These are phyloP conservation scores for Halichondria panicea DNA, from an alignment of 37 sponge, comb jelly and placozoan genomes.

Conservation along the genomic window DNA sequence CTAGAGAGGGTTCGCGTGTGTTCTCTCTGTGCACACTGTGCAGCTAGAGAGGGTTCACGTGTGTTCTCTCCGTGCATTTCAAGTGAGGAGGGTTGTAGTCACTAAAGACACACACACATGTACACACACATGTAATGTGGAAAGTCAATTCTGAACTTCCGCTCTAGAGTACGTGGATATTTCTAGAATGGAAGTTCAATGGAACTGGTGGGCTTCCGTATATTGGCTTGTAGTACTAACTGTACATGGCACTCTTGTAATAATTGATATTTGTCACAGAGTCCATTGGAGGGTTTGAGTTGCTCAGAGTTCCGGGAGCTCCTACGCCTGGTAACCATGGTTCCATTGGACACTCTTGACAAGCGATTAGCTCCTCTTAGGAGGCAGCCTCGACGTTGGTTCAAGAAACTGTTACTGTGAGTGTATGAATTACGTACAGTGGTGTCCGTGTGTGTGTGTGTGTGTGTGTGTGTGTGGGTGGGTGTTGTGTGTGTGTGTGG, in stretches of 20 bases:
- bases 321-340: conserved; percentile 38
- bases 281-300: conserved; percentile 9
- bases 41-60: no score
- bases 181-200: no score
- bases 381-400: conserved; percentile 50
- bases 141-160: background rate
- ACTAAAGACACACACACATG: no score
- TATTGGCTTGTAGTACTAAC: no score
- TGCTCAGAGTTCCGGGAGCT: conserved; percentile 50
- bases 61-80: no score
- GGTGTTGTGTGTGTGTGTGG: background rate
- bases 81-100: no score
- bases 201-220: no score
- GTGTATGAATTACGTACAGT: background rate
- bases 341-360: conserved; percentile 48
- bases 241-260: background rate
- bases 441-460: background rate
- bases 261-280: background rate
- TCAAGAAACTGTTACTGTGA: conserved; percentile 43
- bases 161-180: background rate
- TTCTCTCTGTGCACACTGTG: no score
- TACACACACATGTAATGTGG: no score
- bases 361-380: conserved; percentile 14
- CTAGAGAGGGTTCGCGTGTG: no score
- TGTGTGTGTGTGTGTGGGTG: background rate